Base-by-base conservation (phyloP, 2,888 invertebrate species). In the Euplagia quadripunctaria region DNA sequence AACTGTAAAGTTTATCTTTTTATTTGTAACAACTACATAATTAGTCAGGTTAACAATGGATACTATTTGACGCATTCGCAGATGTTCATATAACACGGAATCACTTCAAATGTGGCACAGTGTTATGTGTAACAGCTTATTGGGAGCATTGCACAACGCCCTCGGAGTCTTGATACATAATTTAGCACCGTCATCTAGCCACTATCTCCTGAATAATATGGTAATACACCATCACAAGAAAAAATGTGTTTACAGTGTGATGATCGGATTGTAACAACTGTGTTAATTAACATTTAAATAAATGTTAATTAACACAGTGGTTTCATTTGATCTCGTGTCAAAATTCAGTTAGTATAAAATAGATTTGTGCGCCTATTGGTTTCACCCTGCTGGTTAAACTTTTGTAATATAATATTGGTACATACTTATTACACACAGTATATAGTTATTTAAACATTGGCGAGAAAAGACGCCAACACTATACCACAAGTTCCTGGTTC, bases 61-160 rank as follows among this genome's bases (percentile, higher is more conserved):
- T 4, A 14, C 51, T 51, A 12, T 12, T 12, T 11, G 12, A 51
- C 2, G 51, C 4, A 12, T 2, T 51, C 3, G 51, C 51, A 51
- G 14, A 16, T 51, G n/a, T 17, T 1, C 11, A 11, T 11, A n/a
- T n/a, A 11, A 64, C 6, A 14, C 64, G n/a, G 64, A 64, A 49
- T 49, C 17, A 17, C n/a, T n/a, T 14, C 42, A 8, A 17, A 66
- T 49, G 20, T 49, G 49, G 66, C 7, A 20, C 52, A 68, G 41
- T 46, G 42, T 11, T n/a, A 8, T 42, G n/a, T 41, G 43, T 43
- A 43, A 55, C 55, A 12, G 55, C n/a, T 58, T 68, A 69, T 12
- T 16, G 9, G 31, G 17, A 41, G 49, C 41, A 61, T 67, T 66
- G 17, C 71, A 66, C 68, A 67, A 68, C 52, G 68, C 31, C 31